These are phyloP conservation scores for Setipinna tenuifilis DNA, from an alignment of 2,797 vertebrate genomes.

Conservation along the genomic window DNA sequence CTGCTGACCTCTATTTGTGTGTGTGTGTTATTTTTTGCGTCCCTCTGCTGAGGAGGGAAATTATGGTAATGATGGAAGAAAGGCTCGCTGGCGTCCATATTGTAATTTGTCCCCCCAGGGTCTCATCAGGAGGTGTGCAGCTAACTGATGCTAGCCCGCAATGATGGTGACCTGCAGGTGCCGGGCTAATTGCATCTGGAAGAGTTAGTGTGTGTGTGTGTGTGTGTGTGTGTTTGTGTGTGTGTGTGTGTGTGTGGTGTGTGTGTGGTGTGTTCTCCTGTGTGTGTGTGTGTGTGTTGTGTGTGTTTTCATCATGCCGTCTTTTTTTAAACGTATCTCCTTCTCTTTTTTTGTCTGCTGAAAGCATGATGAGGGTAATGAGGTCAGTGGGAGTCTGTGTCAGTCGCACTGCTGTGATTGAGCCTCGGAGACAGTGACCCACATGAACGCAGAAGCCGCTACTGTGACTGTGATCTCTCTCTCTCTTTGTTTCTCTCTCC, in stretches of 20 bases:
- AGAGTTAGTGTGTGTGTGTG: background rate
- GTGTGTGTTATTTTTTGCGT: background rate
- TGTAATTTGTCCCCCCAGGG: background rate
- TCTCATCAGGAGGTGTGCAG: background rate
- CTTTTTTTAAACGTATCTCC: background rate
- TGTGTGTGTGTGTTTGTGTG: background rate
- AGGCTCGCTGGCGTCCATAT: background rate
- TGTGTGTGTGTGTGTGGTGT: background rate
- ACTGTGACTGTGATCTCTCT: background rate
- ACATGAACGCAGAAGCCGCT: slow-evolving; percentile 36
- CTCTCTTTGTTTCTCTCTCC: background rate
- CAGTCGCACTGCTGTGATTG: slow-evolving; percentile 39
- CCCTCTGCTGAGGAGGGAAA: background rate
- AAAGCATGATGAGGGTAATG: slow-evolving; percentile 27
- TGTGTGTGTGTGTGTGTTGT: background rate
- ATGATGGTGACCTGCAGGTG: background rate
- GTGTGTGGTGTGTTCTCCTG: background rate
- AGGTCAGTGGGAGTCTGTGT: slow-evolving; percentile 40
- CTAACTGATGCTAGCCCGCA: slow-evolving; percentile 11
- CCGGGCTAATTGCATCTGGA: background rate
- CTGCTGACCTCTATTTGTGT: background rate
- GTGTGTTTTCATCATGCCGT: background rate
- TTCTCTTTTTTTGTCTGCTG: slow-evolving; percentile 7
- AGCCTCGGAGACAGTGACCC: slow-evolving; percentile 53
- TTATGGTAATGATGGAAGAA: background rate